Evolutionary conservation across 2,888 invertebrate species (phyloP), one percentile per base, ranked within the genome.

Genomic region (Sarcophaga caerulescens): DNA sequence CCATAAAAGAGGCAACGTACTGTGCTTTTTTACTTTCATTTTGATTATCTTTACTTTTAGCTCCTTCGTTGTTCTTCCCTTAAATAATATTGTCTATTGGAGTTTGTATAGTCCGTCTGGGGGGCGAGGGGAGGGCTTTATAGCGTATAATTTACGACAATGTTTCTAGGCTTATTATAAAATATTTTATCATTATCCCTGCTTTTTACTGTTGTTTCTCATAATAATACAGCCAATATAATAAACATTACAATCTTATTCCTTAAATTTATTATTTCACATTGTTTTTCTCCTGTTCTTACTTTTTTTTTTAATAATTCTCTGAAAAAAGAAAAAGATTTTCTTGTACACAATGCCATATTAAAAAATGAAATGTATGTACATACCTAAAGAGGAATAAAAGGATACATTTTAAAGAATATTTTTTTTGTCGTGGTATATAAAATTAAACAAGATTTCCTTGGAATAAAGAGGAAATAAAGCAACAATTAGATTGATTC

Each of bases 131-230:
- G 2, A 62, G 52, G 11, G 11, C 10, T 63, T 52, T n/a, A 44
- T 44, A 70, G 21, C 6, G 14, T 35, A 17, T 75, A 70, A 45
- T 70, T 79, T 65, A 84, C 17, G 70, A 60, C 59, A 69, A 25
- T 17, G 59, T 84, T 84, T 59, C 66, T 65, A 60, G 79, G 69
- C 84, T 85, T 85, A 70, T 75, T 82, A 79, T 70, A 79, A 82
- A 82, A 75, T 79, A 79, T 71, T 66, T 79, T 84, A 75, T 70
- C 60, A 75, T 85, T 85, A 79, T 82, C 78, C 75, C 82, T 82
- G 71, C 35, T 69, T 25, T 79, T 65, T 82, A 79, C 65, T 76
- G 66, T 21, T 71, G 70, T 60, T 80, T 8, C 35, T 65, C 65
- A 74, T 78, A 52, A 17, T 52, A 79, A 79, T 75, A 60, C 57